These are phyloP conservation scores for Heliconius cydno DNA, from an alignment of 2,888 invertebrate genomes.

Conservation along the genomic window DNA sequence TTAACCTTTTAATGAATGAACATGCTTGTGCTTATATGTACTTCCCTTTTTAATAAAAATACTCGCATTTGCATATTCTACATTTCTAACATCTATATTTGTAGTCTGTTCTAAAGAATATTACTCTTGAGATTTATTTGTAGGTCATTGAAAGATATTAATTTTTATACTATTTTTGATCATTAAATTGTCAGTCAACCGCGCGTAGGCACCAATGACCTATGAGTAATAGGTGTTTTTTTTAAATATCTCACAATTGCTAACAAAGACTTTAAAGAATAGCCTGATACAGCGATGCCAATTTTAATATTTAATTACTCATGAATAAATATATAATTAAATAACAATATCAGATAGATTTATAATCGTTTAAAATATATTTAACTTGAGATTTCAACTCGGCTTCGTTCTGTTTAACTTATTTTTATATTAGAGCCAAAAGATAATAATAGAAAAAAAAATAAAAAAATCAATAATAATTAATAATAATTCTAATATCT, in stretches of 20 bases:
- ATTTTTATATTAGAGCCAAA: too few species aligned
- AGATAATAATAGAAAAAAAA: too few species aligned
- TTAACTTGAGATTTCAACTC: too few species aligned
- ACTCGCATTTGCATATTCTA: too few species aligned
- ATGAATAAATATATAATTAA: neutral
- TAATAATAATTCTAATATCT: too few species aligned
- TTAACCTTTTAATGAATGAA: too few species aligned
- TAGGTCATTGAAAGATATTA: conserved; percentile 21
- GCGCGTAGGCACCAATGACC: conserved; percentile 72
- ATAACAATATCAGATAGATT: neutral
- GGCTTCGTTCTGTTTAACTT: too few species aligned
- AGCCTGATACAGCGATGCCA: neutral
- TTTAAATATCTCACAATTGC: conserved; percentile 48
- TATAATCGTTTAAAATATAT: neutral
- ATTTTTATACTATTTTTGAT: conserved; percentile 43
- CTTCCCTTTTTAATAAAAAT: too few species aligned
- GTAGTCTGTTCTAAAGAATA: neutral
- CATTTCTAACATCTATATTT: too few species aligned
- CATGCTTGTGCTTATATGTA: too few species aligned
- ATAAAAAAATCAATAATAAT: too few species aligned
- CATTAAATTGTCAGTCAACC: conserved; percentile 49
- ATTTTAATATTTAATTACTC: neutral
- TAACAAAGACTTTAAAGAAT: conserved; percentile 29
- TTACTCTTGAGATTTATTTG: neutral
- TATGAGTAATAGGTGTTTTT: conserved; percentile 72